A percentile compares a stretch with the other conserved stretches of the same genome.
Conservation (phyloP, 1,140 invertebrate species). For the Lepidotrigona ventralis region DNA sequence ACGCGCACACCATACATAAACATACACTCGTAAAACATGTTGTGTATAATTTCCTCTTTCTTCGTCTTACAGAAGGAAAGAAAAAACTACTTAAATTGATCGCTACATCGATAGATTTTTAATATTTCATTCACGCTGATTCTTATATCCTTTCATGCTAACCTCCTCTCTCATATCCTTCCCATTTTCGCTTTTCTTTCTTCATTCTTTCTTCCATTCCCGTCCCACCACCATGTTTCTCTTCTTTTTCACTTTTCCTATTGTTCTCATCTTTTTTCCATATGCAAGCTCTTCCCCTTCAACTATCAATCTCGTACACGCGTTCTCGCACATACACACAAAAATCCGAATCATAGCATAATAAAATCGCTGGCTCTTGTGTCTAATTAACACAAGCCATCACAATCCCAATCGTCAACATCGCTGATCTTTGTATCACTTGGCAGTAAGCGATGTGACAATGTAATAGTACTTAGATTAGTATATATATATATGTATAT, state of each 20-base stretch:
- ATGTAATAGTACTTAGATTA: conserved; percentile 80
- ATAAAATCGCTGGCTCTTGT: conserved; percentile 62
- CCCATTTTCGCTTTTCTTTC: no score
- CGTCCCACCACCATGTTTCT: background rate
- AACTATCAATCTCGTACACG: conserved; percentile 43
- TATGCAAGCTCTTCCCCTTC: background rate
- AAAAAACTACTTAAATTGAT: conserved; percentile 17
- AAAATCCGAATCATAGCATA: conserved; percentile 56
- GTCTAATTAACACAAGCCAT: conserved; percentile 77
- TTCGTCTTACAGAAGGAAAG: conserved; percentile 25
- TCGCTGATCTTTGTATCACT: conserved; percentile 73
- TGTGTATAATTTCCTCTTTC: conserved; percentile 23
- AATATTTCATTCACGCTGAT: conserved; percentile 11
- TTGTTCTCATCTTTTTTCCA: background rate
- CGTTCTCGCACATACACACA: conserved; percentile 45
- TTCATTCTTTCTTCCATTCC: background rate
- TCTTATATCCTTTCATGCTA: background rate
- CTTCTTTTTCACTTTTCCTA: background rate
- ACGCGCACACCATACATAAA: conserved; percentile 34
- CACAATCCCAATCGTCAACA: conserved; percentile 76
- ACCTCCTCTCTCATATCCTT: background rate
- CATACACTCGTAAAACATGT: conserved; percentile 14
- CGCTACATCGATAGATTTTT: conserved; percentile 25
- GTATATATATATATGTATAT: conserved; percentile 9
- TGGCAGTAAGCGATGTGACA: conserved; percentile 81